Evolutionary conservation across 2,113 vertebrate species (phyloP).

Genomic region (Spea multiplicata): DNA sequence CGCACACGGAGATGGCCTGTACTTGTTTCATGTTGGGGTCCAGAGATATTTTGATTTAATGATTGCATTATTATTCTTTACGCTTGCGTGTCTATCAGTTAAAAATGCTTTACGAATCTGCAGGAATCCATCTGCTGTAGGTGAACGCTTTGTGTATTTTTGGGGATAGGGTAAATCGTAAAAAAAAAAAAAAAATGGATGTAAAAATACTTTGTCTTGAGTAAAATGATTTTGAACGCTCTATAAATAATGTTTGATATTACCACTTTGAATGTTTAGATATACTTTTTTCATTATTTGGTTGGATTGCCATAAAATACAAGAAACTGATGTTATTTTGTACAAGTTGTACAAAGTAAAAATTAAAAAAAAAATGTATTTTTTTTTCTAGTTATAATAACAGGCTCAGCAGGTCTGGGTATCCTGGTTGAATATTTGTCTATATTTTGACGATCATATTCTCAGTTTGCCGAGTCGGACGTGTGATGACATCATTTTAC

Average conservation of each 20-base stretch:
- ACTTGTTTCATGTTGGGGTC: neutral
- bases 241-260: constrained; percentile 9
- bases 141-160: neutral
- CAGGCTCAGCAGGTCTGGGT: constrained; percentile 42
- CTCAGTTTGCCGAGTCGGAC: constrained; percentile 4
- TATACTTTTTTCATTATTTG: neutral
- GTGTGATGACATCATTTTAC: too few relatives aligned
- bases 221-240: constrained; percentile 26
- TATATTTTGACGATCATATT: constrained; percentile 31
- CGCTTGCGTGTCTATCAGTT: constrained; percentile 17
- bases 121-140: neutral
- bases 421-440: constrained; percentile 3
- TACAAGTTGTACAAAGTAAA: constrained; percentile 9
- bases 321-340: neutral
- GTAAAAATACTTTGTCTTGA: constrained; percentile 16
- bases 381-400: constrained; percentile 24
- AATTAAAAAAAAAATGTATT: constrained; percentile 10
- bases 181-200: neutral
- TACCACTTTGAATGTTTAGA: constrained; percentile 11
- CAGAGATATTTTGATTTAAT: constrained; percentile 10
- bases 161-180: neutral
- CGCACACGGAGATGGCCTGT: neutral
- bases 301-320: neutral
- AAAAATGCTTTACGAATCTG: neutral
- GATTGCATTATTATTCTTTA: constrained; percentile 11